phyloP scores from a whole-genome alignment of 2,113 vertebrate genomes.

The Grallaria varia region DNA sequence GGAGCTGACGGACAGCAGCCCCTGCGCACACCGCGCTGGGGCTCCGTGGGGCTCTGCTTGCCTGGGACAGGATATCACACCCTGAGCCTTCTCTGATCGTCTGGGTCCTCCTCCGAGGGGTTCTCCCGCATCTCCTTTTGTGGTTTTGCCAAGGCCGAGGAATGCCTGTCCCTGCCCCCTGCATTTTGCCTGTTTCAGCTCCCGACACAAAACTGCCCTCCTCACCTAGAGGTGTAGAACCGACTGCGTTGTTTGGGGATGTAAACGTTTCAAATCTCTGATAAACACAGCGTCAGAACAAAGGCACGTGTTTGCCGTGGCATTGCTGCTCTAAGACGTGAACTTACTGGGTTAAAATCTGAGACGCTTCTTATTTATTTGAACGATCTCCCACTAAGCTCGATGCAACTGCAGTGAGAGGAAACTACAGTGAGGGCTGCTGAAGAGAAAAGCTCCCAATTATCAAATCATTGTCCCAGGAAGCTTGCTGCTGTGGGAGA shows the following conservation, averaged over 20 bases:
- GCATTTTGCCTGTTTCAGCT: background rate
- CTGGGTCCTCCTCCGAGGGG: background rate
- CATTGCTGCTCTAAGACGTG: background rate
- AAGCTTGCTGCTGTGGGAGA: background rate
- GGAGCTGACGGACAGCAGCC: conserved; percentile 61
- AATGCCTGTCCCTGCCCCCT: background rate
- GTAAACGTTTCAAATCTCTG: background rate
- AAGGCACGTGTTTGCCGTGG: background rate
- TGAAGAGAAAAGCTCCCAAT: background rate
- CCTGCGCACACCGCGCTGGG: conserved; percentile 6
- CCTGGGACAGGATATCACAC: background rate
- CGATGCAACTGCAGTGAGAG: background rate
- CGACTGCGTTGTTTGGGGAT: background rate
- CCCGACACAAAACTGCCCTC: background rate
- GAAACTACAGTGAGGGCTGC: background rate
- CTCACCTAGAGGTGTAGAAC: background rate
- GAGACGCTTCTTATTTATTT: background rate
- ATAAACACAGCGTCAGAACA: background rate
- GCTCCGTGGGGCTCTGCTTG: conserved; percentile 17
- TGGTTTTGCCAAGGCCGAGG: conserved; percentile 23
- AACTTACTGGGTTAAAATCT: background rate
- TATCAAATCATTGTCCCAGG: background rate
- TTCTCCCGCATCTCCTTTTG: conserved; percentile 25
- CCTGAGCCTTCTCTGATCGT: background rate
- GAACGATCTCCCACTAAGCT: background rate